These are phyloP conservation scores for Drosophila macrospina DNA, from an alignment of 2,888 invertebrate species.

Conservation along the genomic window DNA sequence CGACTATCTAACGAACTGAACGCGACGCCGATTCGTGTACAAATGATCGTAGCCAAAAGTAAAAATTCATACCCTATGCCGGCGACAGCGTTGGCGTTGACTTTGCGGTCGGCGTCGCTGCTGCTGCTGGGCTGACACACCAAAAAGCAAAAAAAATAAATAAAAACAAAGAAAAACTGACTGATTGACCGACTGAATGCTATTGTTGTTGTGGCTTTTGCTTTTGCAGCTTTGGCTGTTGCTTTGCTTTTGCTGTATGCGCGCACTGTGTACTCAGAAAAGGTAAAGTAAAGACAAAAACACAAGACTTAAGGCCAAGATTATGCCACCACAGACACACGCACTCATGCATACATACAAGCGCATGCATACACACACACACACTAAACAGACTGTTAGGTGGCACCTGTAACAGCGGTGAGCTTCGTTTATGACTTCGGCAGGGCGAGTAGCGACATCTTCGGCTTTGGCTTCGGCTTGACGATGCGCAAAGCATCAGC, in stretches of 20 bases:
- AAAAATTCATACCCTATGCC: slow-evolving; percentile 77
- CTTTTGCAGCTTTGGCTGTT: slow-evolving; percentile 30
- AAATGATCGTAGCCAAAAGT: slow-evolving; percentile 80
- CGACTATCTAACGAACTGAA: slow-evolving; percentile 77
- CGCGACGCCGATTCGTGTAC: slow-evolving; percentile 82
- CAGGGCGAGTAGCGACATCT: slow-evolving; percentile 27
- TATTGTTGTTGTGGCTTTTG: slow-evolving; percentile 33
- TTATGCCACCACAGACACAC: slow-evolving; percentile 65
- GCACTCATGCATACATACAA: slow-evolving; percentile 8
- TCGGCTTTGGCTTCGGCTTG: slow-evolving; percentile 31
- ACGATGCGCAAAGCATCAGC: slow-evolving; percentile 40
- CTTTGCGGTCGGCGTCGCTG: slow-evolving; percentile 25
- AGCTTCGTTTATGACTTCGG: slow-evolving; percentile 48
- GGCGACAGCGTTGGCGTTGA: slow-evolving; percentile 54
- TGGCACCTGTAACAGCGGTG: slow-evolving; percentile 57
- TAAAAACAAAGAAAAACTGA: slow-evolving; percentile 29
- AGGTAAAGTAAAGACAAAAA: slow-evolving; percentile 52
- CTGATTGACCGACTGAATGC: slow-evolving; percentile 62
- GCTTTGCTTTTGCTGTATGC: slow-evolving; percentile 23
- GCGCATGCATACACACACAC: slow-evolving; percentile 12
- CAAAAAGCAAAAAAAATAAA: slow-evolving; percentile 9
- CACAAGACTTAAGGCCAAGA: slow-evolving; percentile 76
- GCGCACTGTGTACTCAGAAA: slow-evolving; percentile 50
- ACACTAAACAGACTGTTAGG: slow-evolving; percentile 3
- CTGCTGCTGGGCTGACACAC: slow-evolving; percentile 55